Conservation (phyloP, 2,888 invertebrate species). For the Scelioninae gen. 2 region DNA sequence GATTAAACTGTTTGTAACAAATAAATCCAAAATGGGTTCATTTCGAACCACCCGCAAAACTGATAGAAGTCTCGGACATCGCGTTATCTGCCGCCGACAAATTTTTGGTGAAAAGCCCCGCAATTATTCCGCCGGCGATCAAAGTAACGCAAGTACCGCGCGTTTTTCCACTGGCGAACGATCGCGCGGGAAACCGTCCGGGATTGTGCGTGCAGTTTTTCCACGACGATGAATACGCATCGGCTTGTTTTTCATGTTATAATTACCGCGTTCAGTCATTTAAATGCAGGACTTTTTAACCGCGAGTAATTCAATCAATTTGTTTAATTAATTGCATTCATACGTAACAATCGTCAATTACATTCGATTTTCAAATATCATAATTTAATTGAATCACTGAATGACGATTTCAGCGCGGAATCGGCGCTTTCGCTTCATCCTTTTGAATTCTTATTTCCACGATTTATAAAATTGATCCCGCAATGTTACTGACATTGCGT, state of each 20-base stretch:
- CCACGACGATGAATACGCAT: constrained; percentile 13
- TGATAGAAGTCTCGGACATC: too few species aligned
- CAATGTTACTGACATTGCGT: too few species aligned
- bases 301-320: constrained; percentile 46
- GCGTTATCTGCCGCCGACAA: constrained; percentile 28
- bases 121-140: constrained; percentile 33
- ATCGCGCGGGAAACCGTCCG: constrained; percentile 21
- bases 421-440: too few species aligned
- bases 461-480: too few species aligned
- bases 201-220: constrained; percentile 23
- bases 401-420: constrained; percentile 6
- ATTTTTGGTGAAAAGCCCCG: constrained; percentile 25
- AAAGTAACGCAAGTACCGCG: constrained; percentile 23
- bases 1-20: constrained; percentile 23
- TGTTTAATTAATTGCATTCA: constrained; percentile 46
- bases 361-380: constrained; percentile 39
- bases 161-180: constrained; percentile 25
- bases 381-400: constrained; percentile 32
- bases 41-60: too few species aligned
- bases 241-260: constrained; percentile 41
- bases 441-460: too few species aligned
- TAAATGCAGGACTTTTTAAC: constrained; percentile 43
- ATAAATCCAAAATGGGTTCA: constrained; percentile 20
- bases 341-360: constrained; percentile 48
- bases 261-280: constrained; percentile 35